Evolutionary conservation across 2,113 vertebrate genomes (phyloP).

Genomic region (Tricholaema leucomelas): DNA sequence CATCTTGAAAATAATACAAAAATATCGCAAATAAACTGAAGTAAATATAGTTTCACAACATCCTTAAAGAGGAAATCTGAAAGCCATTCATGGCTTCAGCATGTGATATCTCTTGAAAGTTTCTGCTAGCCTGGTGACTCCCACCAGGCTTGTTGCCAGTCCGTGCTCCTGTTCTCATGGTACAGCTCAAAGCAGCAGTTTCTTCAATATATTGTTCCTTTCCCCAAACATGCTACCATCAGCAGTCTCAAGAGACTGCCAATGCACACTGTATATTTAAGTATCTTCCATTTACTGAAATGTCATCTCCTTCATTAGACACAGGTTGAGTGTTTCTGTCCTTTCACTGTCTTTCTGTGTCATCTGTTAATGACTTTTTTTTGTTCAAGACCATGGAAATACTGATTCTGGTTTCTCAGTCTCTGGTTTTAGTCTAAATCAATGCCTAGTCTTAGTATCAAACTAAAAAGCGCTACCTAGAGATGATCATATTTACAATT

Average conservation of each 20-base stretch:
- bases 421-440: background rate
- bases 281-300: conserved; percentile 47
- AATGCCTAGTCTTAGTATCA: background rate
- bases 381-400: background rate
- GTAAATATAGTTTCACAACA: background rate
- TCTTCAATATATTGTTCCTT: background rate
- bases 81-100: background rate
- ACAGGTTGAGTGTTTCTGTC: conserved; percentile 48
- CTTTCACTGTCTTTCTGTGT: conserved; percentile 4
- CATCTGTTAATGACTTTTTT: background rate
- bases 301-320: conserved; percentile 59
- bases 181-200: background rate
- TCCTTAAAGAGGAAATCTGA: background rate
- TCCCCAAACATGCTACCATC: background rate
- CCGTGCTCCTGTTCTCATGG: accelerated
- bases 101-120: background rate
- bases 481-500: background rate
- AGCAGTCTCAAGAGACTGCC: conserved; percentile 12
- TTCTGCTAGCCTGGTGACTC: background rate
- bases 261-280: background rate
- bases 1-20: background rate
- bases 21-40: background rate
- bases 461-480: background rate
- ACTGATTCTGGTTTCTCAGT: background rate
- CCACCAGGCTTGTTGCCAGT: background rate